phyloP scores from a whole-genome alignment of 2,113 vertebrate genomes.

The Pyrgilauda ruficollis region DNA sequence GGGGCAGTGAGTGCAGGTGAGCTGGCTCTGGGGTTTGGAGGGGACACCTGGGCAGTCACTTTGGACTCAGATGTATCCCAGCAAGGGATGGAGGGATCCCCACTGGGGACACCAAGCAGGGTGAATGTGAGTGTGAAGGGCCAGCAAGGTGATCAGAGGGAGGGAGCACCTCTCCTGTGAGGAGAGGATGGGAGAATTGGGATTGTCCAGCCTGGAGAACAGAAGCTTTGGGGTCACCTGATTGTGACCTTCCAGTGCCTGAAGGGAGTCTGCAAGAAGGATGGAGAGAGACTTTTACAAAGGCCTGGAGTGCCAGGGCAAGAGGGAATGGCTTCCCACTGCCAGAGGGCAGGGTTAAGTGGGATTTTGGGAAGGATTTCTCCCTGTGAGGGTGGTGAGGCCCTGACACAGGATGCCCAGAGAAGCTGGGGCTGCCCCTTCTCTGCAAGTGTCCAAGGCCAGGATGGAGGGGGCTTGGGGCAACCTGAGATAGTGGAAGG shows the following conservation, averaged over 20 bases:
- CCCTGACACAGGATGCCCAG: not conserved
- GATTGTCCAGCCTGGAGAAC: not conserved
- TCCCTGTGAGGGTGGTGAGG: not conserved
- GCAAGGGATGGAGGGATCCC: not conserved
- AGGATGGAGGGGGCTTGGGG: accelerated
- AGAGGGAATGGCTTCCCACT: not conserved
- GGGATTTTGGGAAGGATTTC: not conserved
- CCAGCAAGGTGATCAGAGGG: no score
- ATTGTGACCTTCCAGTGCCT: not conserved
- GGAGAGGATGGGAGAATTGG: not conserved
- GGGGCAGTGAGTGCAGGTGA: not conserved
- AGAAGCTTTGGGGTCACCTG: not conserved
- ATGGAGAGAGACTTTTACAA: not conserved
- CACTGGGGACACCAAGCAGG: not conserved
- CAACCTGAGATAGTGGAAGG: accelerated
- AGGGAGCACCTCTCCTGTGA: not conserved
- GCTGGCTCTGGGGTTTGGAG: not conserved
- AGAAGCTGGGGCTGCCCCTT: not conserved
- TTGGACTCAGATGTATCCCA: accelerated
- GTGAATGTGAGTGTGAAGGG: not conserved
- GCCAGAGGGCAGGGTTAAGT: not conserved
- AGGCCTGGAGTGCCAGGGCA: not conserved
- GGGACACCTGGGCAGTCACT: not conserved
- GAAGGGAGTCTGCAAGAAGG: not conserved
- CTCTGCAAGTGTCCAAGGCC: not conserved